These are phyloP conservation scores for Papilio machaon DNA, from an alignment of 1,140 invertebrate species.

Conservation along the genomic window DNA sequence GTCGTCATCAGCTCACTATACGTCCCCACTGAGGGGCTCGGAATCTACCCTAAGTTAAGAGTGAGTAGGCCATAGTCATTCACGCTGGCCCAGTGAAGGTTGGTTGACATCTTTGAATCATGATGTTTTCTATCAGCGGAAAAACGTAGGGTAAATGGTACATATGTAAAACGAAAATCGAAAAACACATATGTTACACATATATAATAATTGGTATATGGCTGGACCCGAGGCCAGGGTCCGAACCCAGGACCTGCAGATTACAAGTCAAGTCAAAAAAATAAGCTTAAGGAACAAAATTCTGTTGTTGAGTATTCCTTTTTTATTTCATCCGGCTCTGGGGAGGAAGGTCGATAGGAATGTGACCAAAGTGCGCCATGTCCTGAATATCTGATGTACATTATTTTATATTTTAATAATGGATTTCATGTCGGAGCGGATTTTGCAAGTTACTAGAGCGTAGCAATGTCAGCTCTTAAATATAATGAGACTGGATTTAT, in stretches of 20 bases:
- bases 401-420: conserved; percentile 21
- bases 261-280: not conserved
- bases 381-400: not conserved
- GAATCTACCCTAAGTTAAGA: too few relatives aligned
- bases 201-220: too few relatives aligned
- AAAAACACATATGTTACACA: too few relatives aligned
- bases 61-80: too few relatives aligned
- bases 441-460: not conserved
- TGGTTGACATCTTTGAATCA: too few relatives aligned
- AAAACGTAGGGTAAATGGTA: too few relatives aligned
- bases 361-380: not conserved
- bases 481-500: not conserved
- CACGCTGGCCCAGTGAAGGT: too few relatives aligned
- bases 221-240: too few relatives aligned
- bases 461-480: conserved; percentile 11
- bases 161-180: too few relatives aligned
- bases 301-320: conserved; percentile 6
- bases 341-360: not conserved
- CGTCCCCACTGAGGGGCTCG: too few relatives aligned
- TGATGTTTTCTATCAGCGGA: too few relatives aligned
- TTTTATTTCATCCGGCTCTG: not conserved
- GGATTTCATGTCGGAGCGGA: conserved; percentile 10
- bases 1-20: too few relatives aligned
- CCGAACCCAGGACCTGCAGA: not conserved
- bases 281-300: not conserved